A percentile compares a stretch with the other conserved stretches of the same genome.
These are phyloP conservation scores for Aphidoletes aphidimyza DNA, from an alignment of 2,888 invertebrate species.

Conservation along the genomic window DNA sequence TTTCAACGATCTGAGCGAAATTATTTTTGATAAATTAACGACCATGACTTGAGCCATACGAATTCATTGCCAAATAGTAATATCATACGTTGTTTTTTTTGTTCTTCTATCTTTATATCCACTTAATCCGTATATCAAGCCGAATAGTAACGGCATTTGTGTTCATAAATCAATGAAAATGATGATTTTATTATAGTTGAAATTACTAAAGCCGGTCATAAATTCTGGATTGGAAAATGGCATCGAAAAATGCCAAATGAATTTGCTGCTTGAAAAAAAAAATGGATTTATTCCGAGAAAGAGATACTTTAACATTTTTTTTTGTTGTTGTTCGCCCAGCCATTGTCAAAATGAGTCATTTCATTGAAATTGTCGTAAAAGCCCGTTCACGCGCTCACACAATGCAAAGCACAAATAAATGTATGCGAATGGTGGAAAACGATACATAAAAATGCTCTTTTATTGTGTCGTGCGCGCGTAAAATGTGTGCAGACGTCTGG, in stretches of 20 bases:
- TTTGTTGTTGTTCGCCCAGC: neutral
- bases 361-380: conserved; percentile 30
- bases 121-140: neutral
- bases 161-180: neutral
- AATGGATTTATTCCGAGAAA: too few species aligned
- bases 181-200: conserved; percentile 50
- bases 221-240: conserved; percentile 1
- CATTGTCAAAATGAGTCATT: conserved; percentile 46
- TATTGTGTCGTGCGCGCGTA: conserved; percentile 15
- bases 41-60: neutral
- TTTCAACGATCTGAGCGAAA: neutral
- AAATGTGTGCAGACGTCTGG: conserved; percentile 48
- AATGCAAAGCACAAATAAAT: neutral
- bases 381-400: neutral
- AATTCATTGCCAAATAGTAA: conserved; percentile 20
- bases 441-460: conserved; percentile 40
- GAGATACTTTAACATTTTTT: too few species aligned
- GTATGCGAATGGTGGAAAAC: neutral
- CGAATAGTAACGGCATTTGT: conserved; percentile 17
- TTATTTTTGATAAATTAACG: neutral
- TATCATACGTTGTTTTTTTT: neutral
- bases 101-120: neutral
- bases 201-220: conserved; percentile 47
- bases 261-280: neutral
- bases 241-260: too few species aligned